Percentiles rank a stretch among this genome's conserved stretches.
These are phyloP conservation scores for Pseudopleuronectes americanus DNA, from an alignment of 2,797 vertebrate species.

Conservation along the genomic window DNA sequence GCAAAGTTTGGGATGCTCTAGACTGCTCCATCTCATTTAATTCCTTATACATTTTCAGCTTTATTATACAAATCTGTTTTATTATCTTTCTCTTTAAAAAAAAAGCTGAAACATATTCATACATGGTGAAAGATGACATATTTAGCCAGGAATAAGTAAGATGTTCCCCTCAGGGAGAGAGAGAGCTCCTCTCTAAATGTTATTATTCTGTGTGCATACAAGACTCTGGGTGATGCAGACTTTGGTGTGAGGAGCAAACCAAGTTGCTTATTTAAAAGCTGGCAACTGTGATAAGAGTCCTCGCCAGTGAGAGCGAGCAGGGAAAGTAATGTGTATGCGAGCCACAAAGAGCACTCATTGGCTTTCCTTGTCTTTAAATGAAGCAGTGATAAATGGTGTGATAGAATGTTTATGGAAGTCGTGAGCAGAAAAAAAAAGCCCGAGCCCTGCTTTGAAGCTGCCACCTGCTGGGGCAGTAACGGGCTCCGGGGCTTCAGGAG, in stretches of 20 bases:
- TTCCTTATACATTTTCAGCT: neutral
- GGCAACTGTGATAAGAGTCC: constrained; percentile 6
- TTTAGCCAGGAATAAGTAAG: neutral
- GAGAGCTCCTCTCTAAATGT: neutral
- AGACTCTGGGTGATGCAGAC: constrained; percentile 19
- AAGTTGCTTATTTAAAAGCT: constrained; percentile 54
- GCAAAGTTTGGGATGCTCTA: no score
- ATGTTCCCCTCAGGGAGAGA: neutral
- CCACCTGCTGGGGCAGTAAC: constrained; percentile 29
- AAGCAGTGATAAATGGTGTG: constrained; percentile 2
- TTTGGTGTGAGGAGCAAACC: constrained; percentile 50
- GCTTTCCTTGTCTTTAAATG: neutral
- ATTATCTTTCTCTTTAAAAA: neutral
- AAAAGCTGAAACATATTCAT: neutral
- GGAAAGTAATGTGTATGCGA: neutral
- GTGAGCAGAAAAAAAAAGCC: constrained; percentile 31
- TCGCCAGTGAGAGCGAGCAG: constrained; percentile 23
- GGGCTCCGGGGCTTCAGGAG: constrained; percentile 28
- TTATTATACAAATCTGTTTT: neutral
- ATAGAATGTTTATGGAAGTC: constrained; percentile 3
- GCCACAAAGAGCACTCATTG: neutral
- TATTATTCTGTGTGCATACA: constrained; percentile 47
- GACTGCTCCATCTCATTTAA: no score
- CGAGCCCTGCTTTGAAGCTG: constrained; percentile 56
- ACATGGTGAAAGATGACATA: neutral